Base-by-base conservation (phyloP, 2,797 vertebrate genomes). In the Threskiornis aethiopicus region DNA sequence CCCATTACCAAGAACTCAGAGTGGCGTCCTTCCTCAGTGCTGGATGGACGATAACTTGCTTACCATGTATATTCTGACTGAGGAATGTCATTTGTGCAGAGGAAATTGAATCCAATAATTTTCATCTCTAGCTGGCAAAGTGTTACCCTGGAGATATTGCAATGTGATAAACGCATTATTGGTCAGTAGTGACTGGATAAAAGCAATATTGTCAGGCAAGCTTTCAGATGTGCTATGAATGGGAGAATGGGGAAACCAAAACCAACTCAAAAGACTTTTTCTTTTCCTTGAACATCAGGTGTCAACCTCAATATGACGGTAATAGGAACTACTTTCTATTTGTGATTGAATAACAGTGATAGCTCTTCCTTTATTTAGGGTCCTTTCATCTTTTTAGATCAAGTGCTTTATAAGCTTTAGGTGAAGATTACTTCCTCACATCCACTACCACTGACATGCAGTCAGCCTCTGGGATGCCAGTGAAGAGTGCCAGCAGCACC, bases 121-220 rank as follows among this genome's bases (percentile, higher is more conserved):
- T 89, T 93, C 58, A 71, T 84, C 65, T 78, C 54, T 66, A 52
- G 81, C 66, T 89, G 82, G 72, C 73, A 92, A 87, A 93, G 70
- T 64, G 83, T 96, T 97, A 96, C 95, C 84, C 93, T 96, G 93
- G 92, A 97, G 96, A 97, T 94, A 95, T 42, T 91, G 58, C 67
- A 93, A 46, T 58, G 59, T 55, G 84, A 91, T 92, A 97, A 97
- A 95, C 76, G 93, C 66, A 58, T 96, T 95, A 94, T 78, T 96
- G 96, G 83, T 96, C 84, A 95, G 46, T 82, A 77, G 89, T 64
- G 90, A 87, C 57, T 76, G n/a, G 62, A 84, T 66, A 89, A 94
- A 87, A 94, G 78, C 54, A 71, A 29, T 71, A 81, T 17, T 79
- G 52, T 62, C 69, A 87, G 71, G 31, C 41, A 91, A 71, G 35